Conservation (phyloP, 2,113 vertebrate genomes). For the Delphinus delphis region DNA sequence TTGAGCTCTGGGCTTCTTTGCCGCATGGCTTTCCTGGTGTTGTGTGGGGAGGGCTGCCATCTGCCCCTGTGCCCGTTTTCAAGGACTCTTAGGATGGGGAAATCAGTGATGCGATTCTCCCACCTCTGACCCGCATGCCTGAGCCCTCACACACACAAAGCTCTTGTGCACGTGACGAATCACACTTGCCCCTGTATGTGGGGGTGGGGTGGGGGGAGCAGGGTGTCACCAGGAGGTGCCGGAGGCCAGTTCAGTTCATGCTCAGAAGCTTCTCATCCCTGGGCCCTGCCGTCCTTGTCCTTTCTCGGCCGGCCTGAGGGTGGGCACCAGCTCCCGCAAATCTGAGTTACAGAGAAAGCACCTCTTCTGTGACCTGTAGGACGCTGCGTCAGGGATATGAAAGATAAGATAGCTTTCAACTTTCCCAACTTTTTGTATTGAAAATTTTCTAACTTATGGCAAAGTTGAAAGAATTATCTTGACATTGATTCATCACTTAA, state of each 20-base stretch:
- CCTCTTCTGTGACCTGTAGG: neutral
- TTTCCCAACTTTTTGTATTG: neutral
- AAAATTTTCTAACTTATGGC: neutral
- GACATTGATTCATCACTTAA: neutral
- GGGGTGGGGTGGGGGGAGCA: neutral
- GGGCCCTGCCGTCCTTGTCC: neutral
- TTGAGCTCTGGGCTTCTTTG: neutral
- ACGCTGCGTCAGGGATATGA: neutral
- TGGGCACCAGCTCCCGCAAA: neutral
- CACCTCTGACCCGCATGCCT: fast-evolving
- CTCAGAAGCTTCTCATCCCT: neutral
- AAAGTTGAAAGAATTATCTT: neutral
- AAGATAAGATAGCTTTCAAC: neutral
- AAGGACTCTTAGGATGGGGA: neutral
- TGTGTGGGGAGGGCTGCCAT: neutral
- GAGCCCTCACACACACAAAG: neutral
- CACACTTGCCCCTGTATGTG: neutral
- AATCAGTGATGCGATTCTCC: no score
- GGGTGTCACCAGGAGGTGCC: no score
- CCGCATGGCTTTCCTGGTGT: no score
- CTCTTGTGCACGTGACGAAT: neutral
- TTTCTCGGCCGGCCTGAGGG: neutral
- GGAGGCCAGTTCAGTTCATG: neutral
- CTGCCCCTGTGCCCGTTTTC: fast-evolving
- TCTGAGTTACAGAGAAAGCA: neutral